Conservation (phyloP, 2,113 vertebrate genomes). For the Poeciliopsis prolifica region DNA sequence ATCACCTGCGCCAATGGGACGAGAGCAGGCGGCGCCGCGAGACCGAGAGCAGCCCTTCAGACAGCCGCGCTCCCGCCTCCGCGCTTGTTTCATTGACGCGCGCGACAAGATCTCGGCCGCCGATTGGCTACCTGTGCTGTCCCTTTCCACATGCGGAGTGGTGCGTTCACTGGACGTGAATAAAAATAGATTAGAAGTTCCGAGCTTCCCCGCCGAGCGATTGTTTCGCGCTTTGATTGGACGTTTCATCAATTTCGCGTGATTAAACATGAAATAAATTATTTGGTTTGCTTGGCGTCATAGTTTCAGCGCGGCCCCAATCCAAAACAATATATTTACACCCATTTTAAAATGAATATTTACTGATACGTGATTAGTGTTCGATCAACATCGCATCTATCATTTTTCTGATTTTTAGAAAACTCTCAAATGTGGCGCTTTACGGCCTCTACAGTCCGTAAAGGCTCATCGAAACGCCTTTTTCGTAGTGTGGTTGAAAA, state of each 20-base stretch:
- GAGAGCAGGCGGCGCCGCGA: conserved; percentile 72
- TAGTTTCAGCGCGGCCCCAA: too few species aligned
- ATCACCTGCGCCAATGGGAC: conserved; percentile 78
- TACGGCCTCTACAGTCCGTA: too few species aligned
- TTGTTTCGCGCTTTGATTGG: neutral
- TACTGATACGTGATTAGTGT: neutral
- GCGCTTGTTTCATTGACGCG: conserved; percentile 44
- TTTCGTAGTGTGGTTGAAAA: too few species aligned
- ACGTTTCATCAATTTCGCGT: neutral
- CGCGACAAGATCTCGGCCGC: neutral
- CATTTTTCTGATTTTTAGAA: neutral
- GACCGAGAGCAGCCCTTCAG: conserved; percentile 77
- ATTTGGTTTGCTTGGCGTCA: neutral
- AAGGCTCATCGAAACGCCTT: neutral
- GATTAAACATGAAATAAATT: neutral
- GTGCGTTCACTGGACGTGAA: conserved; percentile 2
- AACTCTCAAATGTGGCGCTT: neutral
- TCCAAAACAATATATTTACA: neutral
- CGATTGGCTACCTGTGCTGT: conserved; percentile 78
- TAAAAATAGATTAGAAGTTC: conserved; percentile 20
- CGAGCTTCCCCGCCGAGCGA: neutral
- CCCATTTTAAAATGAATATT: neutral
- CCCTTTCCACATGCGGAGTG: conserved; percentile 17
- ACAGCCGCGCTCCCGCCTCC: conserved; percentile 56
- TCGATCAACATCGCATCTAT: neutral